These are phyloP conservation scores for Mactra quadrangularis DNA, from an alignment of 1,140 invertebrate species.

Conservation along the genomic window DNA sequence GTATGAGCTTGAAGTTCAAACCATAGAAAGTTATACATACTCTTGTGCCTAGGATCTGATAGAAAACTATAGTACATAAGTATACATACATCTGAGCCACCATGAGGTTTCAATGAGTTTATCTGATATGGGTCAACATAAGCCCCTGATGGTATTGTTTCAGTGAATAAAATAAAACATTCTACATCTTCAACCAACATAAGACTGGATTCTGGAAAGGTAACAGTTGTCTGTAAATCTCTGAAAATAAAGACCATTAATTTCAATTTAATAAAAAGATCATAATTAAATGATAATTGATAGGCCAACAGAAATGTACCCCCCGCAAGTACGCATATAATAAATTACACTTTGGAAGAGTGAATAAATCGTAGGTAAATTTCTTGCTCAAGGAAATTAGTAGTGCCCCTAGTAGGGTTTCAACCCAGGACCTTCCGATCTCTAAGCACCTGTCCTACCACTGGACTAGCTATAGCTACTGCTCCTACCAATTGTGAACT, in stretches of 20 bases:
- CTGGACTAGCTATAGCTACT: too few relatives aligned
- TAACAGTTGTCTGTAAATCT: constrained; percentile 13
- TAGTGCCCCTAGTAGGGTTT: too few relatives aligned
- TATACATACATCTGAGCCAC: constrained; percentile 42
- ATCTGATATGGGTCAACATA: constrained; percentile 47
- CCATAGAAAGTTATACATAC: too few relatives aligned
- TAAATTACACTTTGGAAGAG: too few relatives aligned
- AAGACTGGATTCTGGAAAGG: neutral
- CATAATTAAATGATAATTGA: neutral
- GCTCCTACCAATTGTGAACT: too few relatives aligned
- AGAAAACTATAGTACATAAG: too few relatives aligned
- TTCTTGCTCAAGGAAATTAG: too few relatives aligned
- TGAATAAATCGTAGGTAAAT: too few relatives aligned
- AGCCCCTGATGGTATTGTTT: constrained; percentile 52
- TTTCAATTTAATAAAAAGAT: neutral
- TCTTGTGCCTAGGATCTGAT: too few relatives aligned
- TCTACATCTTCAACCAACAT: constrained; percentile 4
- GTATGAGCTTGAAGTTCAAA: too few relatives aligned
- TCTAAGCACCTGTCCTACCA: too few relatives aligned
- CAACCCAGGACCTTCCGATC: too few relatives aligned
- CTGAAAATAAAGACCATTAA: constrained; percentile 7
- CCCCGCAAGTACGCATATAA: neutral
- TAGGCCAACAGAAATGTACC: neutral
- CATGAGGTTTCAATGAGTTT: constrained; percentile 18
- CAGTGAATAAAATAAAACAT: constrained; percentile 32